These are phyloP conservation scores for Poecilus cupreus DNA, from an alignment of 2,888 invertebrate genomes.

Conservation along the genomic window DNA sequence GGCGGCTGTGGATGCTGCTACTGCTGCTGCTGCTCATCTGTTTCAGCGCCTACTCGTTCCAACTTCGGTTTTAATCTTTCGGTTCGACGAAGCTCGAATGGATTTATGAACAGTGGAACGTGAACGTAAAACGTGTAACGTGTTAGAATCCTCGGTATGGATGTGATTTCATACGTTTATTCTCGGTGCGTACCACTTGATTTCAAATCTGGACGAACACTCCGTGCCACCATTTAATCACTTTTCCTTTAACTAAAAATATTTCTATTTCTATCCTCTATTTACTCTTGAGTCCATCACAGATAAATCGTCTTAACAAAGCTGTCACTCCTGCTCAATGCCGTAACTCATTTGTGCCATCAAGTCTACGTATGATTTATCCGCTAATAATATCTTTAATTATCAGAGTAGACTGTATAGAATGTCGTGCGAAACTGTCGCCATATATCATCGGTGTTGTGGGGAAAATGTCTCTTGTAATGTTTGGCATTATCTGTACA, in stretches of 20 bases:
- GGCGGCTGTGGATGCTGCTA: constrained; percentile 1
- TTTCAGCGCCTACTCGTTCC: constrained; percentile 26
- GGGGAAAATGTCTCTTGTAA: background rate
- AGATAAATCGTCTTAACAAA: constrained; percentile 28
- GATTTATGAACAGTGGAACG: constrained; percentile 36
- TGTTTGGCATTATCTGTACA: background rate
- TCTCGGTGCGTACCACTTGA: background rate
- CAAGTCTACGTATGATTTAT: constrained; percentile 20
- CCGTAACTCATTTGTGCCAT: constrained; percentile 25
- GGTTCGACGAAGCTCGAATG: constrained; percentile 47
- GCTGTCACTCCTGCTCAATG: background rate
- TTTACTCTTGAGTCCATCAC: background rate
- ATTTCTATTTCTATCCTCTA: constrained; percentile 13
- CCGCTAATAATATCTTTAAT: constrained; percentile 26
- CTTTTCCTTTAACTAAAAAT: no score
- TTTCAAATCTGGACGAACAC: background rate
- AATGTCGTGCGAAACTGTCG: background rate
- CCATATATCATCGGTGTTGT: background rate
- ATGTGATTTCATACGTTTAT: constrained; percentile 31
- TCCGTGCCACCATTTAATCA: background rate
- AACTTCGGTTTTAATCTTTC: constrained; percentile 50
- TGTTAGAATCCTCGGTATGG: background rate
- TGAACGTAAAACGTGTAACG: constrained; percentile 21
- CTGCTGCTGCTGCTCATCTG: constrained; percentile 32
- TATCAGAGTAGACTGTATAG: background rate